Evolutionary conservation across 1,140 invertebrate species (phyloP).

Genomic region (Drosophila takahashii): DNA sequence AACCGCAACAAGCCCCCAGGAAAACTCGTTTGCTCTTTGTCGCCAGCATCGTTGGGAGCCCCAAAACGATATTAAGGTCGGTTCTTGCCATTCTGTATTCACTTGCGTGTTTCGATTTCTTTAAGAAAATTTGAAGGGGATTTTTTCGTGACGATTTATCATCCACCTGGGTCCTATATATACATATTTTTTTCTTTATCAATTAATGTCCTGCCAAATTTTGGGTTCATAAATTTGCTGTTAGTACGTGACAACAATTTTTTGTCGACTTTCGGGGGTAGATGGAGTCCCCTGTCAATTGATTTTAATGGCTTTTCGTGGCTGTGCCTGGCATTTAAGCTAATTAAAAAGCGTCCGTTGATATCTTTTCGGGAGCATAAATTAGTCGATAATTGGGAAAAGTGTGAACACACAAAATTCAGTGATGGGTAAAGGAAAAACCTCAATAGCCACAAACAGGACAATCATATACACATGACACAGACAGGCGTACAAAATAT

Average conservation of each 20-base stretch:
- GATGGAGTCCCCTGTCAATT: slow-evolving; percentile 51
- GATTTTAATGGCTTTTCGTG: slow-evolving; percentile 63
- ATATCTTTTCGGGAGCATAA: slow-evolving; percentile 7
- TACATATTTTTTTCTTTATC: slow-evolving; percentile 28
- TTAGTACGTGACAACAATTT: slow-evolving; percentile 62
- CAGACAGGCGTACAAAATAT: slow-evolving; percentile 30
- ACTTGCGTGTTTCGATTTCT: slow-evolving; percentile 27
- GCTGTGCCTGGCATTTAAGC: slow-evolving; percentile 62
- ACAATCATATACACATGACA: slow-evolving; percentile 65
- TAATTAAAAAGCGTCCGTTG: slow-evolving; percentile 60
- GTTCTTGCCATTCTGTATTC: slow-evolving; percentile 30
- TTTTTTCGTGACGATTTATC: slow-evolving; percentile 44
- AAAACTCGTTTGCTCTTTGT: slow-evolving; percentile 48
- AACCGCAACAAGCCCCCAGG: slow-evolving; percentile 39
- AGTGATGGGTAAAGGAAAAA: slow-evolving; percentile 17
- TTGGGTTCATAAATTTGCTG: slow-evolving; percentile 61
- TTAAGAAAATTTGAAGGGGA: slow-evolving; percentile 11
- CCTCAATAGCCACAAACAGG: slow-evolving; percentile 64
- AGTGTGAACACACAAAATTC: slow-evolving; percentile 43
- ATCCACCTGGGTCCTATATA: slow-evolving; percentile 40
- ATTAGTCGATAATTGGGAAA: slow-evolving; percentile 23
- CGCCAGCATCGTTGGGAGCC: slow-evolving; percentile 9
- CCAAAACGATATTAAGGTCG: slow-evolving; percentile 36
- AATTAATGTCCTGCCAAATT: slow-evolving; percentile 67
- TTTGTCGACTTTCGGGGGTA: slow-evolving; percentile 45